phyloP scores from a whole-genome alignment of 2,797 vertebrate species.

The Oreortyx pictus region DNA sequence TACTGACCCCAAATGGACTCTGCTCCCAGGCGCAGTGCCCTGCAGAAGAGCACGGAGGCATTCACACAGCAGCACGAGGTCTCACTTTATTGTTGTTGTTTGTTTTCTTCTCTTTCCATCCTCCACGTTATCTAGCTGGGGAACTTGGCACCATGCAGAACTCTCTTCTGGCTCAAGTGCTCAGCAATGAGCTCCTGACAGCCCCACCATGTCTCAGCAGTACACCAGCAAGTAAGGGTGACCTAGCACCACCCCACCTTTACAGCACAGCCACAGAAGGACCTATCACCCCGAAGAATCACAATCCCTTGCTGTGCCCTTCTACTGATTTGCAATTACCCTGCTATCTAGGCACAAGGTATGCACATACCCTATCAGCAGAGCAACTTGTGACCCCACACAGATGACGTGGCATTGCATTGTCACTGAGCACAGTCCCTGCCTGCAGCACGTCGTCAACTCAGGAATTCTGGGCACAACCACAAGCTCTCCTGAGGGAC shows the following conservation, averaged over 20 bases:
- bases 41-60: neutral
- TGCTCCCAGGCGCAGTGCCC: neutral
- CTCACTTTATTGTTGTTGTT: neutral
- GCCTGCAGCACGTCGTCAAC: neutral
- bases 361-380: neutral
- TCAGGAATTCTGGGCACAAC: neutral
- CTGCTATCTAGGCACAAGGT: neutral
- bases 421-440: neutral
- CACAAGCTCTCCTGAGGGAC: neutral
- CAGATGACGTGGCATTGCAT: neutral
- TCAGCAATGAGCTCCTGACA: neutral
- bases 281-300: neutral
- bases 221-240: neutral
- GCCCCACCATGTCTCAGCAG: rapidly evolving
- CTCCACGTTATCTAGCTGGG: neutral
- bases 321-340: neutral
- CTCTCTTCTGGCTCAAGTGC: neutral
- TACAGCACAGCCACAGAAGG: too few relatives aligned
- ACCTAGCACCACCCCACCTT: neutral
- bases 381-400: neutral
- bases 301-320: neutral
- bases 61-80: neutral
- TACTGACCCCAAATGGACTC: neutral
- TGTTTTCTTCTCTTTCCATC: neutral
- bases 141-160: neutral